phyloP scores from a whole-genome alignment of 2,888 invertebrate genomes.

The Osmoderma eremita region DNA sequence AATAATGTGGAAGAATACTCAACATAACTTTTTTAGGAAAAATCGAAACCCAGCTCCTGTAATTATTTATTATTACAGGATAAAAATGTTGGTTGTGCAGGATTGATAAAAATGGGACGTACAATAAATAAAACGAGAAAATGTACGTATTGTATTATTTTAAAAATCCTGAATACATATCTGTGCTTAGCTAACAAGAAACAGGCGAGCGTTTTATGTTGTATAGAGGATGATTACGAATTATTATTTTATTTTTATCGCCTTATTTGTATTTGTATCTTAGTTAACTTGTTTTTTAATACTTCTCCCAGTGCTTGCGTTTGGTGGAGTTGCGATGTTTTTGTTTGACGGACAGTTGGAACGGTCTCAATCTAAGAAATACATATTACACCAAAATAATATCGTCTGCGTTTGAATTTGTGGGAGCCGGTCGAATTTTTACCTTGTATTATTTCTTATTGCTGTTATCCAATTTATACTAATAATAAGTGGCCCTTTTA shows the following conservation, averaged over 20 bases:
- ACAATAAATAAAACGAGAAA: constrained; percentile 15
- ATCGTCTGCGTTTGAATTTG: too few relatives aligned
- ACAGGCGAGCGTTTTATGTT: constrained; percentile 26
- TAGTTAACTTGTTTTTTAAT: constrained; percentile 31
- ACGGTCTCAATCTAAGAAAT: too few relatives aligned
- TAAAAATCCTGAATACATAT: constrained; percentile 20
- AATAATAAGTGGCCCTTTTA: too few relatives aligned
- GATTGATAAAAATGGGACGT: constrained; percentile 45
- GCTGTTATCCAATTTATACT: too few relatives aligned
- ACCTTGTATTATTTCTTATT: too few relatives aligned
- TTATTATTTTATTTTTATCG: constrained; percentile 25
- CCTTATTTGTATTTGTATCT: constrained; percentile 35
- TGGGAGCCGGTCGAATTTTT: too few relatives aligned
- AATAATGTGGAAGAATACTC: constrained; percentile 35
- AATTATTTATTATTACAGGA: constrained; percentile 33
- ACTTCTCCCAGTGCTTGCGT: constrained; percentile 18
- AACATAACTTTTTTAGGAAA: constrained; percentile 24
- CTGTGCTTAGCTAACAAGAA: constrained; percentile 21
- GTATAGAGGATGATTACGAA: constrained; percentile 17
- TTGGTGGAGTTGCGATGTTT: neutral
- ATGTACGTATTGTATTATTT: constrained; percentile 24
- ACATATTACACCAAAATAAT: too few relatives aligned
- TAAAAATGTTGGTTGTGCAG: constrained; percentile 25
- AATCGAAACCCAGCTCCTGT: constrained; percentile 8
- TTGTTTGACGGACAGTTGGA: neutral